Evolutionary conservation across 53 echinoderm and acorn worm genomes (phyloP).

Genomic region (Paelopatides confundens): DNA sequence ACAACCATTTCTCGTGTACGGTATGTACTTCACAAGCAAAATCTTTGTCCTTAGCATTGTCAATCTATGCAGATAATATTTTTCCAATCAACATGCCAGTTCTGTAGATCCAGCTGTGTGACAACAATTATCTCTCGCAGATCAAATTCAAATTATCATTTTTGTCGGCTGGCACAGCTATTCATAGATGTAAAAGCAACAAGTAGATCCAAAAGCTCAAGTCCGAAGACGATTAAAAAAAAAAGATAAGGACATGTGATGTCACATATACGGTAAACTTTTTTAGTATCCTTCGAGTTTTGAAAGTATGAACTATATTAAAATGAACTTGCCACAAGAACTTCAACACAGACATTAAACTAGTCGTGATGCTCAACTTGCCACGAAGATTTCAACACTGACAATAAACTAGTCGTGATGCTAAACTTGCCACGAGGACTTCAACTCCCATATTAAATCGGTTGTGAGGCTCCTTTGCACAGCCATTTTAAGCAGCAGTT

Average conservation of each 20-base stretch:
- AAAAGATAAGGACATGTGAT: background rate
- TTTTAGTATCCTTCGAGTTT: no score
- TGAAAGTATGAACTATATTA: no score
- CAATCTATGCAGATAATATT: background rate
- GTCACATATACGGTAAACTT: slow-evolving; percentile 14
- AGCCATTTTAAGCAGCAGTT: background rate
- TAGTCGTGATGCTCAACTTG: no score
- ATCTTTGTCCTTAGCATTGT: no score
- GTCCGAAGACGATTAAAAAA: no score
- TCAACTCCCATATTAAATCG: slow-evolving; percentile 43
- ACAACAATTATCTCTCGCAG: background rate
- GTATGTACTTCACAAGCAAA: no score
- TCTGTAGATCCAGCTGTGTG: background rate
- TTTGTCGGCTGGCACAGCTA: background rate
- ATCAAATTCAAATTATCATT: background rate
- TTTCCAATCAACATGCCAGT: slow-evolving; percentile 3
- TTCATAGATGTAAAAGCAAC: background rate
- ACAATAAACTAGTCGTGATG: no score
- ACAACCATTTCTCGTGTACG: no score
- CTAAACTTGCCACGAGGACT: slow-evolving; percentile 30
- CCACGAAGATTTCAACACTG: slow-evolving; percentile 26
- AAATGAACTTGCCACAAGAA: background rate
- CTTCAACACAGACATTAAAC: slow-evolving; percentile 9
- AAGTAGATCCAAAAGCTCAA: background rate
- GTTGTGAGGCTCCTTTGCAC: slow-evolving; percentile 9